These are phyloP conservation scores for Synodontis membranacea DNA, from an alignment of 2,113 vertebrate species.

Conservation along the genomic window DNA sequence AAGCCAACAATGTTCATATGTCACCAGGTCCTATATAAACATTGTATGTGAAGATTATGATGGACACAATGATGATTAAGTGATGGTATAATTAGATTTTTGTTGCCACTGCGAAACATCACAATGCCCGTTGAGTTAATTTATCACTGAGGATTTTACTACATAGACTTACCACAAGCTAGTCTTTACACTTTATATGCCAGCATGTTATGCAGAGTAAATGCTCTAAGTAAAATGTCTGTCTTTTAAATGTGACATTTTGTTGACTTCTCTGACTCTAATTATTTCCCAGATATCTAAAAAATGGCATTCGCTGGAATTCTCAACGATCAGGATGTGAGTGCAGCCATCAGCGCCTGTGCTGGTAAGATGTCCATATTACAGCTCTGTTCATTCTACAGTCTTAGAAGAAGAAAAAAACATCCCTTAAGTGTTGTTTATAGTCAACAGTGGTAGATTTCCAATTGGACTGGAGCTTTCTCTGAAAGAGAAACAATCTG, in stretches of 20 bases:
- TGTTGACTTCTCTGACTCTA: background rate
- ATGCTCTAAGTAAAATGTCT: background rate
- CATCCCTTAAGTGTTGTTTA: background rate
- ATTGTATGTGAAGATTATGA: background rate
- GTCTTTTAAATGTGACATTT: background rate
- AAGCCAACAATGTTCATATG: background rate
- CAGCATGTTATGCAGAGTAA: background rate
- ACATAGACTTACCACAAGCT: background rate
- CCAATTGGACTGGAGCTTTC: background rate
- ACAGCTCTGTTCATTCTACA: background rate
- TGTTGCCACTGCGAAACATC: background rate
- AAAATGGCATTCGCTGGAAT: slow-evolving; percentile 68
- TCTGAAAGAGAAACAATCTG: background rate
- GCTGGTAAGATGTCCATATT: slow-evolving; percentile 58
- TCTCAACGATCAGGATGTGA: slow-evolving; percentile 68
- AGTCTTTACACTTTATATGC: background rate
- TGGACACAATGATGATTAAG: background rate
- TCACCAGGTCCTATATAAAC: background rate
- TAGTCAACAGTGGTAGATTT: background rate
- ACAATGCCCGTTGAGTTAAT: background rate
- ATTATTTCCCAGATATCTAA: slow-evolving; percentile 40
- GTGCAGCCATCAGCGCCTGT: slow-evolving; percentile 65
- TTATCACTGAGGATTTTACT: background rate
- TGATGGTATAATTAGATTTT: background rate
- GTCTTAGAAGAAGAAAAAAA: background rate